Conservation (phyloP, 2,888 invertebrate species). For the Pammene aurita region DNA sequence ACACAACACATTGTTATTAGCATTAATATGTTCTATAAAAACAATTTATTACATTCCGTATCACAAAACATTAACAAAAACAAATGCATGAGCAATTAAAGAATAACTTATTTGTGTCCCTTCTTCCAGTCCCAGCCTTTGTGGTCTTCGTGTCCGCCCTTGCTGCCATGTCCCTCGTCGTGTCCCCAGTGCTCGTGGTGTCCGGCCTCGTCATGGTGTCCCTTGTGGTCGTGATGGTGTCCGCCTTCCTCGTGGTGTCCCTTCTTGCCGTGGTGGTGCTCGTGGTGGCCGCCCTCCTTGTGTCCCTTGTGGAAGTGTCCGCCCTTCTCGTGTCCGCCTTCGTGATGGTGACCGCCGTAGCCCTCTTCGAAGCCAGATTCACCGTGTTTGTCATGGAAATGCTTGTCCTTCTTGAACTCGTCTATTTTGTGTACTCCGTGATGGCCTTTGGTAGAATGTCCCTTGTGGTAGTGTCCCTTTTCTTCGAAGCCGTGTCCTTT, state of each 20-base stretch:
- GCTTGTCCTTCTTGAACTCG: constrained; percentile 93
- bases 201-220: constrained; percentile 89
- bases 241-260: constrained; percentile 90
- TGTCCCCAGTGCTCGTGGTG: constrained; percentile 89
- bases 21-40: constrained; percentile 31
- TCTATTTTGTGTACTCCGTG: constrained; percentile 93
- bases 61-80: constrained; percentile 72
- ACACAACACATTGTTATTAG: background rate
- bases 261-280: constrained; percentile 90
- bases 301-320: constrained; percentile 91
- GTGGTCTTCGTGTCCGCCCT: constrained; percentile 90
- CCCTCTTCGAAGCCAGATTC: constrained; percentile 91
- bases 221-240: constrained; percentile 89
- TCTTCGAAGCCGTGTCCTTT: constrained; percentile 82
- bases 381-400: constrained; percentile 93
- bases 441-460: constrained; percentile 92
- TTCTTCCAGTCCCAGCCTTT: constrained; percentile 89
- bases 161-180: constrained; percentile 88
- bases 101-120: constrained; percentile 63
- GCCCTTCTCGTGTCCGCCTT: constrained; percentile 90
- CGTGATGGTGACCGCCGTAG: constrained; percentile 89
- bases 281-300: constrained; percentile 88
- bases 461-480: constrained; percentile 89
- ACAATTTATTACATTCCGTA: constrained; percentile 53
- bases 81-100: constrained; percentile 47